Evolutionary conservation across 2,113 vertebrate genomes (phyloP), one percentile per base, ranked within the genome.

Genomic region (Thunnus maccoyii): DNA sequence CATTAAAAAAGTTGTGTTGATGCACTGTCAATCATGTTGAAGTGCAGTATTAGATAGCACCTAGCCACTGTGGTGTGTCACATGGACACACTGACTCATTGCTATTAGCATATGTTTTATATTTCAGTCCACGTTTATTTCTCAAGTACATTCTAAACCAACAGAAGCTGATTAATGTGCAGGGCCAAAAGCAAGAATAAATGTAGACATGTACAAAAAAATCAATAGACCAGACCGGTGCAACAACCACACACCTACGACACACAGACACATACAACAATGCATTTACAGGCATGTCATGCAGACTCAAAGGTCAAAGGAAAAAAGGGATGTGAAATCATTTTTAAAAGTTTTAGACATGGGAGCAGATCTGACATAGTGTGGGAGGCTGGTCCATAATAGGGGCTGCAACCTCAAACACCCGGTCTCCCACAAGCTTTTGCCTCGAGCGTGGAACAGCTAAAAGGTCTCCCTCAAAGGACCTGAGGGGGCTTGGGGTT

Each of bases 271-370:
- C 32, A 36, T 8, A 36, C 32, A 36, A 13, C 9, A 55, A 22
- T 13, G 0, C 4, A 71, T 74, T 54, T 68, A 72, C 8, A 66
- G 2, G n/a, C 47, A 32, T 58, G 75, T 47, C 25, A 57, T 60
- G 30, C 7, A 54, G 16, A 52, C 41, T 2, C 2, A 17, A 15
- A 77, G 25, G 14, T 48, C 58, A 57, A 63, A 47, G 15, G 18
- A 2, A 20, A 71, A 27, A 58, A 46, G 44, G 10, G n/a, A 76
- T 66, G 30, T 16, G n/a, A 71, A 48, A 71, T 16, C 7, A 22
- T 41, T 72, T 74, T 71, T n/a, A 5, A 46, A 74, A 64, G 72
- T 9, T 27, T 70, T 67, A 78, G n/a, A 58, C 6, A 51, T 16
- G 27, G 16, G 52, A 80, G 65, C 25, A 67, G 56, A 58, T 67